These are phyloP conservation scores for Hippopotamus amphibius DNA, from an alignment of 2,113 vertebrate species.

Conservation along the genomic window DNA sequence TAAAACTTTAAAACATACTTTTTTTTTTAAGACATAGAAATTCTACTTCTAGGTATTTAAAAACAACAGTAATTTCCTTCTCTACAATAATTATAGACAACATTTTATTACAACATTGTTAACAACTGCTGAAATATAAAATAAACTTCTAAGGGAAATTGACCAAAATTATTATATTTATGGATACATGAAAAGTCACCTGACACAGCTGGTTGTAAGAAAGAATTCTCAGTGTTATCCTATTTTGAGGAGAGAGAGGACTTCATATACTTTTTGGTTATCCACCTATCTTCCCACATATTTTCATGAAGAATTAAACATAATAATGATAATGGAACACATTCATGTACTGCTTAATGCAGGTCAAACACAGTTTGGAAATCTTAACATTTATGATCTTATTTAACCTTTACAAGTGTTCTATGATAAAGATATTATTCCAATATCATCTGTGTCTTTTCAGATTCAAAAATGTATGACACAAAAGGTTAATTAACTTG, in stretches of 20 bases:
- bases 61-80: neutral
- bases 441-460: constrained; percentile 17
- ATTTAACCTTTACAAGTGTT: constrained; percentile 23
- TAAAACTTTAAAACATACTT: neutral
- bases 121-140: neutral
- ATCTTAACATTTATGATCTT: neutral
- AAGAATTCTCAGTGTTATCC: neutral
- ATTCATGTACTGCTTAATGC: neutral
- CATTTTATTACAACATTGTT: neutral
- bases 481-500: constrained; percentile 45
- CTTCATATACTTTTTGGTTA: neutral
- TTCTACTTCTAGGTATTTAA: neutral
- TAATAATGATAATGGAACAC: neutral
- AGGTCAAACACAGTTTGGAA: neutral
- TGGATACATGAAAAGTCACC: neutral
- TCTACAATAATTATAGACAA: neutral
- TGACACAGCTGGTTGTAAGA: neutral
- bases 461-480: neutral
- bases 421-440: constrained; percentile 17
- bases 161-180: neutral
- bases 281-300: neutral
- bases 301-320: neutral
- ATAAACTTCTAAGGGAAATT: neutral
- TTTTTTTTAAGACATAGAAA: neutral
- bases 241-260: neutral